Percentiles rank a stretch among this genome's conserved stretches.
Conservation (phyloP, 2,797 vertebrate species). For the Pipistrellus nathusii region DNA sequence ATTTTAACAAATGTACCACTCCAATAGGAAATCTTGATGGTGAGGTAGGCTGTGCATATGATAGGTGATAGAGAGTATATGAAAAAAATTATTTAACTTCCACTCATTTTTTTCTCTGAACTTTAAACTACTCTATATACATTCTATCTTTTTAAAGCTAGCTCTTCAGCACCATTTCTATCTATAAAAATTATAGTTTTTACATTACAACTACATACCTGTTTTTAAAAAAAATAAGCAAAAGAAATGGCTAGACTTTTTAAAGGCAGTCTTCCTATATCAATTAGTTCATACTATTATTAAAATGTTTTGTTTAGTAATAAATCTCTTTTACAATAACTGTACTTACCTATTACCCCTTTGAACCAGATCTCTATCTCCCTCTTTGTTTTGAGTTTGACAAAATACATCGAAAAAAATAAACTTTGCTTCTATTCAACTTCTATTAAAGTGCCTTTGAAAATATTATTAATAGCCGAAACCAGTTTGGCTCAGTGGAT, state of each 20-base stretch:
- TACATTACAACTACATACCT: neutral
- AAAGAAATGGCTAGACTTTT: conserved; percentile 20
- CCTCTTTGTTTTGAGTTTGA: neutral
- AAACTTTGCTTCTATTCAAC: conserved; percentile 34
- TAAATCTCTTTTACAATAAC: conserved; percentile 11
- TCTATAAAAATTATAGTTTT: conserved; percentile 37
- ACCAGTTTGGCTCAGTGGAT: no score
- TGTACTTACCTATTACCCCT: neutral
- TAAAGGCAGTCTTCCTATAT: neutral
- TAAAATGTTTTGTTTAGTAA: conserved; percentile 27
- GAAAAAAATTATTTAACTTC: neutral
- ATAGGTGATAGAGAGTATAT: neutral
- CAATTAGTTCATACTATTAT: conserved; percentile 8
- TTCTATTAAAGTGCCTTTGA: neutral
- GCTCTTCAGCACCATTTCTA: conserved; percentile 13
- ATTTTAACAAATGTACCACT: neutral
- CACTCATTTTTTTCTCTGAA: neutral
- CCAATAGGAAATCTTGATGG: neutral
- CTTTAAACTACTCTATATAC: neutral
- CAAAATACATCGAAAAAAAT: conserved; percentile 3
- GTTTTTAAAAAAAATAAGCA: conserved; percentile 42
- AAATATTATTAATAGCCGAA: conserved; percentile 33
- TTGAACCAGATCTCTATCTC: neutral
- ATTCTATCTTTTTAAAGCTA: neutral
- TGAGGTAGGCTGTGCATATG: no score